Percentiles rank a stretch among this genome's conserved stretches.
Conservation (phyloP, 2,888 invertebrate species). For the Andrena hattorfiana region DNA sequence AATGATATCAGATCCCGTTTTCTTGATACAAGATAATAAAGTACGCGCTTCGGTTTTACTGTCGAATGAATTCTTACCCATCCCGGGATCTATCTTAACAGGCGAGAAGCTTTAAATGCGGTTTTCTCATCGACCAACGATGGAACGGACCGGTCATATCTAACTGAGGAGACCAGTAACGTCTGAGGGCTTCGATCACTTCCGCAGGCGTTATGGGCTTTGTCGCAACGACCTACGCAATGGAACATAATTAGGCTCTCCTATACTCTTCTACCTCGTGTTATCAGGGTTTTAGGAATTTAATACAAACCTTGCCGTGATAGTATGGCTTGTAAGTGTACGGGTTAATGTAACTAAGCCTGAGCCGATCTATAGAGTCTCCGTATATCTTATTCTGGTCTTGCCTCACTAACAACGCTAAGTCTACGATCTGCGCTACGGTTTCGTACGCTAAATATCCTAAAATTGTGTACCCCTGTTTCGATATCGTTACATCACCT, state of each 20-base stretch:
- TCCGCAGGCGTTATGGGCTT: constrained; percentile 92
- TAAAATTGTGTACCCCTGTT: constrained; percentile 91
- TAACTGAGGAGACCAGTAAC: constrained; percentile 89
- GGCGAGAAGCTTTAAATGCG: constrained; percentile 80
- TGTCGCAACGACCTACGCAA: constrained; percentile 85
- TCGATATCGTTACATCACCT: constrained; percentile 87
- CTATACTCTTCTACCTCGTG: constrained; percentile 4
- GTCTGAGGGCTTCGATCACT: constrained; percentile 92
- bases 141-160: constrained; percentile 84
- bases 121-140: constrained; percentile 79
- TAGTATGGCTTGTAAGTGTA: constrained; percentile 82
- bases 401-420: constrained; percentile 92
- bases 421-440: constrained; percentile 95
- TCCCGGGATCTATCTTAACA: constrained; percentile 68
- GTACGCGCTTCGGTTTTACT: neutral
- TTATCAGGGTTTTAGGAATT: neutral
- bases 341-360: constrained; percentile 88
- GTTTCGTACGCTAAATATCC: constrained; percentile 96
- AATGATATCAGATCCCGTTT: neutral
- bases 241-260: neutral
- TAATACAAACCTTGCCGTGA: constrained; percentile 76
- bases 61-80: constrained; percentile 46
- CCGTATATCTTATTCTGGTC: constrained; percentile 89
- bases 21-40: neutral
- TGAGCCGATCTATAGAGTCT: constrained; percentile 90